phyloP scores from a whole-genome alignment of 2,113 vertebrate species.

The Tupaia chinensis region DNA sequence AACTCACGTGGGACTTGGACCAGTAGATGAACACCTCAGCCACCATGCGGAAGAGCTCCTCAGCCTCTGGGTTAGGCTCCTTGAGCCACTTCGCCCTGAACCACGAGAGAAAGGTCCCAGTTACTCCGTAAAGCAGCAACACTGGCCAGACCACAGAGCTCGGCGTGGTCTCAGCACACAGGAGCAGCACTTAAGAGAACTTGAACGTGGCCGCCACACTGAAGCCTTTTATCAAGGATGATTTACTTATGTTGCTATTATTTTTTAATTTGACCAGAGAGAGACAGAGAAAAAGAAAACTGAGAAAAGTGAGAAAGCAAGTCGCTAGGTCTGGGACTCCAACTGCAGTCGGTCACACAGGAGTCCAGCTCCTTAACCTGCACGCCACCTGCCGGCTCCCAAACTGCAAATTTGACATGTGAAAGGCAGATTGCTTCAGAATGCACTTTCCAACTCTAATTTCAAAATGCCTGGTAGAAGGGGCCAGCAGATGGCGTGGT shows the following conservation, averaged over 20 bases:
- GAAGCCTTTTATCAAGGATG: too few species aligned
- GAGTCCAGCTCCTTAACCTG: too few species aligned
- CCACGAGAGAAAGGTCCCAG: slow-evolving; percentile 43
- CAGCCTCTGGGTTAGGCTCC: slow-evolving; percentile 94
- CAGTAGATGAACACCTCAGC: slow-evolving; percentile 98
- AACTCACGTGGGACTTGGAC: slow-evolving; percentile 97
- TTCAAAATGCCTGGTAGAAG: not conserved
- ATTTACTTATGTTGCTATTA: too few species aligned
- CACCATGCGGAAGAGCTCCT: slow-evolving; percentile 97
- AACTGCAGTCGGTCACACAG: too few species aligned
- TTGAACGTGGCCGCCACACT: too few species aligned
- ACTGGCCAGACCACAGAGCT: not conserved
- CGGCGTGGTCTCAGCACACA: too few species aligned
- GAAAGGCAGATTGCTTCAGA: not conserved
- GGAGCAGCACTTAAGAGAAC: not conserved
- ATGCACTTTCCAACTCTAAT: not conserved
- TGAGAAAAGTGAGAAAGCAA: too few species aligned
- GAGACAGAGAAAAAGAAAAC: too few species aligned
- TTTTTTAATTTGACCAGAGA: too few species aligned
- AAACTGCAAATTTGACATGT: not conserved
- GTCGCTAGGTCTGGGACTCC: too few species aligned
- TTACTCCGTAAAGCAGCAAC: not conserved
- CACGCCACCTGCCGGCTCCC: not conserved
- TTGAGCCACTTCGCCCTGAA: slow-evolving; percentile 96
- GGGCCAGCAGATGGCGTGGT: too few species aligned